Evolutionary conservation across 2,797 vertebrate species (phyloP).

Genomic region (Poeciliopsis turneri): DNA sequence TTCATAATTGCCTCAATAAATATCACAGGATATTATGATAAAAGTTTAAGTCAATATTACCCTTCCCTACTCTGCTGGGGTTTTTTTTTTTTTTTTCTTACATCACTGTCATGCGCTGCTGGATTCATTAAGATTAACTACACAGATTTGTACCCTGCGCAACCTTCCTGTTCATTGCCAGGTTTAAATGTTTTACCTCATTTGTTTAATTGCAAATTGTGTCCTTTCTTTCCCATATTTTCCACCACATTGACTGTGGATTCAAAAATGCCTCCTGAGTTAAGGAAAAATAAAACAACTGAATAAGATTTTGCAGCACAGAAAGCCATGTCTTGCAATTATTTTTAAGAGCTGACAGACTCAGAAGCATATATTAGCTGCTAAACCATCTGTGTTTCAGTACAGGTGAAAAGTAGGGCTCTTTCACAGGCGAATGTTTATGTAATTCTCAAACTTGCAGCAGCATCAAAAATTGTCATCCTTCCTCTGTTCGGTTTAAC

Average conservation of each 20-base stretch:
- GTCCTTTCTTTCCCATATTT: not conserved
- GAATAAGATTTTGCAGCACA: not conserved
- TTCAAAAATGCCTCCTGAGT: not conserved
- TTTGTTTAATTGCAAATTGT: not conserved
- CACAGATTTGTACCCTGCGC: not conserved
- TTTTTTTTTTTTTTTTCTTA: not conserved
- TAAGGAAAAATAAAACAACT: not conserved
- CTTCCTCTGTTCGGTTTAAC: constrained; percentile 14
- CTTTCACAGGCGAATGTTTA: not conserved
- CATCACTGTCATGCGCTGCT: not conserved
- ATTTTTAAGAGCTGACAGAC: not conserved
- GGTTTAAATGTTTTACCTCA: not conserved
- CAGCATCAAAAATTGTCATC: not conserved
- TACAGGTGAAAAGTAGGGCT: not conserved
- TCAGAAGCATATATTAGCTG: not conserved
- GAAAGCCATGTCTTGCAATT: not conserved
- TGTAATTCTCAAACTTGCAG: not conserved
- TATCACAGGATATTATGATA: not conserved
- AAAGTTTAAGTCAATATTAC: too few species aligned
- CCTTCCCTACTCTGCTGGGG: not conserved
- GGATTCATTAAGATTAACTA: not conserved
- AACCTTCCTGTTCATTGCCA: not conserved
- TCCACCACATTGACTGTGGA: not conserved
- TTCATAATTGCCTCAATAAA: not conserved
- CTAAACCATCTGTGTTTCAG: not conserved